These are phyloP conservation scores for Apodemus speciosus DNA, from an alignment of 2,113 vertebrate genomes.

Conservation along the genomic window DNA sequence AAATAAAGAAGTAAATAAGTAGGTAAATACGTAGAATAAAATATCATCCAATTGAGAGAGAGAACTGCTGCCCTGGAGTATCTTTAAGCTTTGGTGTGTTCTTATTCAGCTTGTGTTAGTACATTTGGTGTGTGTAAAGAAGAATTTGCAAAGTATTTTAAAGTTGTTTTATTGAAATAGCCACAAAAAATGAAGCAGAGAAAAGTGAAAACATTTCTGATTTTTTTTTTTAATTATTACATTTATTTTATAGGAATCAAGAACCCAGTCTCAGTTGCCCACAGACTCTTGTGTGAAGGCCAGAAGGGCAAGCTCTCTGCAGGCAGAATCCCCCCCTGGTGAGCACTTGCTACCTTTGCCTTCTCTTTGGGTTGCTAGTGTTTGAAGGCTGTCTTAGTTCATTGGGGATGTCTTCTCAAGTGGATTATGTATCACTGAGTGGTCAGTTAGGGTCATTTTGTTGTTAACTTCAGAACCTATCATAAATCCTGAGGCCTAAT, in stretches of 20 bases:
- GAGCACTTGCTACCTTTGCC: constrained; percentile 84
- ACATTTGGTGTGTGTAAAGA: neutral
- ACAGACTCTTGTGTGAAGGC: constrained; percentile 95
- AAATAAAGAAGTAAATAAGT: neutral
- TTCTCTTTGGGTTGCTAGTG: constrained; percentile 74
- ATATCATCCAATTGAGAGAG: neutral
- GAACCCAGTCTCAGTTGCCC: constrained; percentile 97
- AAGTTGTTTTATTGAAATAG: constrained; percentile 63
- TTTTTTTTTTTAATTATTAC: constrained; percentile 72
- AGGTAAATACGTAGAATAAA: neutral
- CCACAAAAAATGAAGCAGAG: neutral
- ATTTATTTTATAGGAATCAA: constrained; percentile 92
- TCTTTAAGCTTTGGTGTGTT: constrained; percentile 12
- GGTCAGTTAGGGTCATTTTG: constrained; percentile 49
- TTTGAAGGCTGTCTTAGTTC: constrained; percentile 74
- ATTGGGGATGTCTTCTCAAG: constrained; percentile 56
- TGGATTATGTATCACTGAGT: constrained; percentile 67
- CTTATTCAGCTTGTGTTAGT: constrained; percentile 6
- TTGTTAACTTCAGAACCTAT: constrained; percentile 66
- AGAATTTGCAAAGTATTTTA: constrained; percentile 48
- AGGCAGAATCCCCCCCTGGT: constrained; percentile 99
- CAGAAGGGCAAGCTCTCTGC: constrained; percentile 99
- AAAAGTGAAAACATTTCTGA: constrained; percentile 70
- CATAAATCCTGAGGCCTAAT: neutral
- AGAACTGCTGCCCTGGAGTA: neutral